Conservation (phyloP, 2,113 vertebrate genomes). For the Pavo muticus region DNA sequence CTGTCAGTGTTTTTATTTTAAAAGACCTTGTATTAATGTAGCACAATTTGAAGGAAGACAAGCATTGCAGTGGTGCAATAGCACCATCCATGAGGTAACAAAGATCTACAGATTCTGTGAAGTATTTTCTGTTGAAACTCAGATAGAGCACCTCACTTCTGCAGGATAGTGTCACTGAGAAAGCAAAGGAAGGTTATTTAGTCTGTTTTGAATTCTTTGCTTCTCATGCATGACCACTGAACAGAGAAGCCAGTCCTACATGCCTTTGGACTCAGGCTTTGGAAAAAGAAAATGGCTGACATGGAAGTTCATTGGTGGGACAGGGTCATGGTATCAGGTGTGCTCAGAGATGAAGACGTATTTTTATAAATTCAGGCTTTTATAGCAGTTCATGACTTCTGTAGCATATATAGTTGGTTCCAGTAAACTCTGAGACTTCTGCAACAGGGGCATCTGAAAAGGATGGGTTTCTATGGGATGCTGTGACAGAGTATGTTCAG, state of each 20-base stretch:
- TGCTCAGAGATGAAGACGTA: background rate
- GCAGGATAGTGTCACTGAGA: background rate
- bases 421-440: background rate
- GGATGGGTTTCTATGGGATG: background rate
- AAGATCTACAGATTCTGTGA: background rate
- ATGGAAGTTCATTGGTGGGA: background rate
- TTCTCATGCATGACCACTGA: background rate
- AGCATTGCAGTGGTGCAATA: background rate
- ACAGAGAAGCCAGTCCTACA: background rate
- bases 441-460: background rate
- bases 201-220: background rate
- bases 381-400: background rate
- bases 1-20: background rate
- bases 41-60: background rate
- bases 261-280: background rate
- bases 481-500: background rate
- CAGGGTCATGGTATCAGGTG: background rate
- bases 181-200: background rate
- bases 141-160: background rate
- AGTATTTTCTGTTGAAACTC: background rate
- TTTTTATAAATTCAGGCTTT: background rate
- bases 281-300: background rate
- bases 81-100: background rate
- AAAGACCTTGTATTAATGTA: background rate
- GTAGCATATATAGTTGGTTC: accelerated